A percentile compares a stretch with the other conserved stretches of the same genome.
These are phyloP conservation scores for Hoplodrina ambigua DNA, from an alignment of 2,888 invertebrate species.

Conservation along the genomic window DNA sequence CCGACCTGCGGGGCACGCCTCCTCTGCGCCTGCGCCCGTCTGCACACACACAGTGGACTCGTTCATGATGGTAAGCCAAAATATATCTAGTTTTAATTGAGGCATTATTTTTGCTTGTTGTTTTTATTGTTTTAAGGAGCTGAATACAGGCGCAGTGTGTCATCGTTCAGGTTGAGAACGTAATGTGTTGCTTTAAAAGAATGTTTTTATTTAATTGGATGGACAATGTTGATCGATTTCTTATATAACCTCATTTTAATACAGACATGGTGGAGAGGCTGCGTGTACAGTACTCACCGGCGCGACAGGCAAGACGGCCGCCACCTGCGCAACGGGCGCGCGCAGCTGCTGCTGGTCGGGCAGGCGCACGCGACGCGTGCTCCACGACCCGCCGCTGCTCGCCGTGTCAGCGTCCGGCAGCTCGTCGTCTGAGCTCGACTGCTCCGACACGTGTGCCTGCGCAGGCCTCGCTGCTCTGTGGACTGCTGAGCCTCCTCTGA, in stretches of 20 bases:
- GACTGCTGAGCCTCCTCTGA: not conserved
- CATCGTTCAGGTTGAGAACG: too few relatives aligned
- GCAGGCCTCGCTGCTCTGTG: not conserved
- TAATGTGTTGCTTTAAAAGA: too few relatives aligned
- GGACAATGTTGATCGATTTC: too few relatives aligned
- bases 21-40: not conserved
- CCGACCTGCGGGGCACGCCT: too few relatives aligned
- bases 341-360: conserved; percentile 49
- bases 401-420: not conserved
- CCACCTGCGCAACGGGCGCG: conserved; percentile 23
- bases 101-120: too few relatives aligned
- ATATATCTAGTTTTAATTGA: not conserved
- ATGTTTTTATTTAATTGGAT: too few relatives aligned
- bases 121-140: too few relatives aligned
- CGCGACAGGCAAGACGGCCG: conserved; percentile 38
- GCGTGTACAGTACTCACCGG: conserved; percentile 24
- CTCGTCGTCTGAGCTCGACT: conserved; percentile 22
- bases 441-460: not conserved
- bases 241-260: too few relatives aligned
- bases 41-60: conserved; percentile 4
- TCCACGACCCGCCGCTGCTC: not conserved
- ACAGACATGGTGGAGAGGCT: too few relatives aligned
- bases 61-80: too few relatives aligned
- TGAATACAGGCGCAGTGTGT: too few relatives aligned
- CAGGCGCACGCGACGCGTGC: conserved; percentile 54